Evolutionary conservation across 2,888 invertebrate genomes (phyloP).

Genomic region (Melinaea marsaeus): DNA sequence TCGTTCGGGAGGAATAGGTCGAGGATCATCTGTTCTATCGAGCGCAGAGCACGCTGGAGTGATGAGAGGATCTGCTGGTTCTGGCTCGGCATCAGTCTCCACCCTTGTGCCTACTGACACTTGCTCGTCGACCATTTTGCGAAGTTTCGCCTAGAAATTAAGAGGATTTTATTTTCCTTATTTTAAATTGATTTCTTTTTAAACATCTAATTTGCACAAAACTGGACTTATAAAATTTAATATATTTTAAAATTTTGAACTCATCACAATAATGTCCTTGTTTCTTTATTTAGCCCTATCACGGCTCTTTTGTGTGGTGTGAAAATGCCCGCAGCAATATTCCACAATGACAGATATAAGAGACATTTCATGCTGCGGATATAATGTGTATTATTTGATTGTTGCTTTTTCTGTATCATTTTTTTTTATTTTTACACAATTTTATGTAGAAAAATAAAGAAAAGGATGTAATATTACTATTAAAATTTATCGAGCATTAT

Average conservation of each 20-base stretch:
- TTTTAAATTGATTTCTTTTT: neutral
- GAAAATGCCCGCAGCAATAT: constrained; percentile 7
- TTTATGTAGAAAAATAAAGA: neutral
- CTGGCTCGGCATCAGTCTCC: constrained; percentile 72
- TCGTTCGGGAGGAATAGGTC: constrained; percentile 64
- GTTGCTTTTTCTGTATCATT: neutral
- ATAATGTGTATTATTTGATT: constrained; percentile 8
- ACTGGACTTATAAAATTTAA: too few relatives aligned
- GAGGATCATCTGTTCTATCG: constrained; percentile 57
- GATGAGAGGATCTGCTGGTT: constrained; percentile 74
- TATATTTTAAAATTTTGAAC: neutral
- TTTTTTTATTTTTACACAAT: neutral
- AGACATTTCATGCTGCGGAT: constrained; percentile 4
- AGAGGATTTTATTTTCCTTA: constrained; percentile 13
- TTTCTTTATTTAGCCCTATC: constrained; percentile 11
- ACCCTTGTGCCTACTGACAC: constrained; percentile 81
- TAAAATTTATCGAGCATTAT: too few relatives aligned
- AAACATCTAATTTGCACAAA: too few relatives aligned
- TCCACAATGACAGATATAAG: neutral
- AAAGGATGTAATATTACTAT: too few relatives aligned
- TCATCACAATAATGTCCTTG: constrained; percentile 11
- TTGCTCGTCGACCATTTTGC: constrained; percentile 94
- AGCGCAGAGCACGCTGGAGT: constrained; percentile 73
- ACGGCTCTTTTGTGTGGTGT: constrained; percentile 12
- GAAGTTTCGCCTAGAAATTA: constrained; percentile 80